phyloP scores from a whole-genome alignment of 2,888 invertebrate species.

The Phengaris arion region DNA sequence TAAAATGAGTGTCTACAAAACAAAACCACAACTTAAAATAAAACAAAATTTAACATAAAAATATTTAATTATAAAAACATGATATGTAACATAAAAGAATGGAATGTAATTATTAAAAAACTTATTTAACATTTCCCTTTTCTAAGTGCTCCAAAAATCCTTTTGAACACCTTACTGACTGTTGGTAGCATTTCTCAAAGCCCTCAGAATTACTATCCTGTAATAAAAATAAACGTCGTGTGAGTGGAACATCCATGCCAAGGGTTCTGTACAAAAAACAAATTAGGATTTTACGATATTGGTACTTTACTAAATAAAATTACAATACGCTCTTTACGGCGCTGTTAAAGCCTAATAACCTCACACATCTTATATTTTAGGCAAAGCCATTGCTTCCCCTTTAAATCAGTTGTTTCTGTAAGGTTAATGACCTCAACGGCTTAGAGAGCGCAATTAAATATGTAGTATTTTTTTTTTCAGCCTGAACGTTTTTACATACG shows the following conservation, averaged over 20 bases:
- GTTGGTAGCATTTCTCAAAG: conserved; percentile 71
- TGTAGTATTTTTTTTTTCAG: too few species aligned
- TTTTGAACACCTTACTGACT: conserved; percentile 66
- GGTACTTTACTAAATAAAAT: too few species aligned
- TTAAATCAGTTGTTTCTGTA: too few species aligned
- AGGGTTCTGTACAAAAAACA: background rate
- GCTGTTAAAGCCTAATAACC: too few species aligned
- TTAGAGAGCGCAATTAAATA: too few species aligned
- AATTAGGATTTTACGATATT: background rate
- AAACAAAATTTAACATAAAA: background rate
- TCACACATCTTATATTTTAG: too few species aligned
- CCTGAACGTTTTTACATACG: too few species aligned
- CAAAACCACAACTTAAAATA: background rate
- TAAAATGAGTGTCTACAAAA: background rate
- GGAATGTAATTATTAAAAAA: conserved; percentile 14
- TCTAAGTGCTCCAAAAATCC: conserved; percentile 61
- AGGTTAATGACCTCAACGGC: too few species aligned
- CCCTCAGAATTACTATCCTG: conserved; percentile 64
- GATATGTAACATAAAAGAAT: conserved; percentile 5
- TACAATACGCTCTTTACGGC: too few species aligned
- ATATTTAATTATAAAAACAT: background rate
- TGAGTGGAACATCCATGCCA: background rate
- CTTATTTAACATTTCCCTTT: conserved; percentile 42
- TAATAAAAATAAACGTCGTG: conserved; percentile 38
- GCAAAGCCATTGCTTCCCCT: too few species aligned